Evolutionary conservation across 2,113 vertebrate species (phyloP).

Genomic region (Thalassarche chlororhynchos): DNA sequence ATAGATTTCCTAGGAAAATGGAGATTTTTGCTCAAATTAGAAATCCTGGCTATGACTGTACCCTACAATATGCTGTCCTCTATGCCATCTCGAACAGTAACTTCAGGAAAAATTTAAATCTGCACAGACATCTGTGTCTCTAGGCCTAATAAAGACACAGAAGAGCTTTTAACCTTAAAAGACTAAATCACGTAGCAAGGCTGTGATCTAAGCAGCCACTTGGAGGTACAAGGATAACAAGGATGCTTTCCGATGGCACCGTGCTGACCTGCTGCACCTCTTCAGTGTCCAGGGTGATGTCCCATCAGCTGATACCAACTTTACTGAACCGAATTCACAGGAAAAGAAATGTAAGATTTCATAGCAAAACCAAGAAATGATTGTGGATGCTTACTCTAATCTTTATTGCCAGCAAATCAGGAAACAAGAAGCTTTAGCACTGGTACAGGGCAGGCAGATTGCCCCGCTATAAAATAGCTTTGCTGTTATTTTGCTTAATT

Average conservation of each 20-base stretch:
- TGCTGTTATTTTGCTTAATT: constrained; percentile 25
- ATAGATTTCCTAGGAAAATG: neutral
- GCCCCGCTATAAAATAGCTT: neutral
- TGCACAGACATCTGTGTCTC: neutral
- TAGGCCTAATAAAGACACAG: neutral
- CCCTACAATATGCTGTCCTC: neutral
- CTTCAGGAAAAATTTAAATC: neutral
- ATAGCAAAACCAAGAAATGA: neutral
- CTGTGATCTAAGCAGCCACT: neutral
- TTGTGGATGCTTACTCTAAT: neutral
- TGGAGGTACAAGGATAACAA: neutral
- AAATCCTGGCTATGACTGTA: neutral
- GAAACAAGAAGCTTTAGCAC: neutral
- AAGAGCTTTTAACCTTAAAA: neutral
- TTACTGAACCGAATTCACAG: neutral
- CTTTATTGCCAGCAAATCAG: neutral
- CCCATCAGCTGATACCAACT: neutral
- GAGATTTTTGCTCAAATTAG: neutral
- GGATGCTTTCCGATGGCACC: neutral
- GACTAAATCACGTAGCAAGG: neutral
- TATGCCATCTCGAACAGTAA: neutral
- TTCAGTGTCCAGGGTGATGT: neutral
- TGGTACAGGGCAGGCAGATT: neutral
- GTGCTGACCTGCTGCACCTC: neutral
- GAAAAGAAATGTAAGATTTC: neutral